Base-by-base conservation (phyloP, 2,797 vertebrate genomes). In the Hozukius guyotensis region DNA sequence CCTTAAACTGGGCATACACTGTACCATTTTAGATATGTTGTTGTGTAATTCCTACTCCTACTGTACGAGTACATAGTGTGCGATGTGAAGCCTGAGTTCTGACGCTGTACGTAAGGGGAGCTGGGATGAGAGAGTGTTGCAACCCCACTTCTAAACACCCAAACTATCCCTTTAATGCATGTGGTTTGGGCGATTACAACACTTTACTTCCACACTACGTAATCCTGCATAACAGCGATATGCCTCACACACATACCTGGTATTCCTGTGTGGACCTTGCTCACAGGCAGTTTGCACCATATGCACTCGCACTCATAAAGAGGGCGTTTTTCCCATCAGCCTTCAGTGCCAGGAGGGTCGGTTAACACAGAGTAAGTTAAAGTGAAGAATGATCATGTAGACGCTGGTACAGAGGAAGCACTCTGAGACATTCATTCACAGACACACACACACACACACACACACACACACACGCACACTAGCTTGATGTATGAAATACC, bases 341-440 rank as follows among this genome's bases (percentile, higher is more conserved):
- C 75, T 5, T 69, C 52, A 29, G 62, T 24, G 46, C 12, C 56
- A 38, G 52, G 32, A 32, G 70, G 63, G 36, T 29, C 20, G 10
- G 55, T 31, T 49, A 49, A 60, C n/a, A 27, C 13, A 2, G n/a
- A 53, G 49, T 59, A 64, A 52, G 78, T 77, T 70, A 67, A 69
- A 68, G 57, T 84, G 80, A 75, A 32, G 70, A 24, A 77, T 82
- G 70, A 70, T 57, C 79, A 22, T 63, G 32, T 1, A 8, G 42
- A 64, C 31, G 2, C 16, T 5, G 14, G 20, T 14, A 22, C 55
- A 42, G 42, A 25, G 11, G 61, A 46, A 34, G 60, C 25, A 69
- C 63, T 29, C 14, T 2, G 60, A n/a, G 25, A 53, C 73, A 70
- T 66, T 72, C 53, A 62, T 52, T 60, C 34, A 59, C 49, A 57